Evolutionary conservation across 2,888 invertebrate species (phyloP).

Genomic region (Leistus spinibarbis): DNA sequence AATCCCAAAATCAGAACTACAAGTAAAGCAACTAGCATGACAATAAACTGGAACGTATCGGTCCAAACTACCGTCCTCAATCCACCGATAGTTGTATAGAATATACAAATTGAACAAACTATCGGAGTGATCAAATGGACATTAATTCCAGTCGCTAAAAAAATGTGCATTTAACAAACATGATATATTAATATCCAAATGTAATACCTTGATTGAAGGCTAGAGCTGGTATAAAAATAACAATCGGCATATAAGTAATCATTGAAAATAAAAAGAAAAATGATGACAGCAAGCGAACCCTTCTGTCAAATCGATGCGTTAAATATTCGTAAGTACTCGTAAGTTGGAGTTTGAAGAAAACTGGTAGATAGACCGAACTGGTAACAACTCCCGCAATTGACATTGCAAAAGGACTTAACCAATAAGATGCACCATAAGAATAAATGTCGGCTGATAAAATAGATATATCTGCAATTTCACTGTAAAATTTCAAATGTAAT

Average conservation of each 20-base stretch:
- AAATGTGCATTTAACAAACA: not conserved
- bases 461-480: slow-evolving; percentile 76
- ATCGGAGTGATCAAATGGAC: slow-evolving; percentile 68
- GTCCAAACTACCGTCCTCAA: slow-evolving; percentile 70
- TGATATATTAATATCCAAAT: too few species aligned
- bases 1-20: slow-evolving; percentile 13
- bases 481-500: too few species aligned
- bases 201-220: slow-evolving; percentile 62
- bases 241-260: slow-evolving; percentile 63
- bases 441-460: slow-evolving; percentile 61
- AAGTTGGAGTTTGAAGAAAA: slow-evolving; percentile 69
- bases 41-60: slow-evolving; percentile 58
- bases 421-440: slow-evolving; percentile 65
- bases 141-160: slow-evolving; percentile 69
- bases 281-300: slow-evolving; percentile 63
- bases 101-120: slow-evolving; percentile 71
- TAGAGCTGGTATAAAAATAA: slow-evolving; percentile 68
- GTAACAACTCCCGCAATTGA: slow-evolving; percentile 39
- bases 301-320: slow-evolving; percentile 64
- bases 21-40: slow-evolving; percentile 41
- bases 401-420: slow-evolving; percentile 56
- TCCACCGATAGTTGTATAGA: slow-evolving; percentile 74
- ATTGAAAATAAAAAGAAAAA: slow-evolving; percentile 63
- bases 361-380: slow-evolving; percentile 58
- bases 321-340: slow-evolving; percentile 69